These are phyloP conservation scores for Gonioctena quinquepunctata DNA, from an alignment of 1,140 invertebrate species.

Conservation along the genomic window DNA sequence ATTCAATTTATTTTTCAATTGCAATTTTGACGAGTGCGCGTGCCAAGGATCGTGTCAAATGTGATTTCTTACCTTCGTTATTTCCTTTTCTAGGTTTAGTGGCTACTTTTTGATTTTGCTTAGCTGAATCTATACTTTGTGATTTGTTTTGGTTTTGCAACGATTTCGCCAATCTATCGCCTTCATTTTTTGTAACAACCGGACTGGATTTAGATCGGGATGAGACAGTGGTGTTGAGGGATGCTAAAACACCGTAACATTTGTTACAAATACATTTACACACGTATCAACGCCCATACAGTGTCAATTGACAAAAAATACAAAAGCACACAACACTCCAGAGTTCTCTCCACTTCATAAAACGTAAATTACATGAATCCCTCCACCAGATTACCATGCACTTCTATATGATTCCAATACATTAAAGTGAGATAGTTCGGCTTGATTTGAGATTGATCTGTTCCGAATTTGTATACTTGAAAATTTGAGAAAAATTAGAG, in stretches of 20 bases:
- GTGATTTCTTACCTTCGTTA: conserved; percentile 47
- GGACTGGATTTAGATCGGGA: conserved; percentile 56
- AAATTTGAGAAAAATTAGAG: no score
- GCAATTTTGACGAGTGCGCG: conserved; percentile 33
- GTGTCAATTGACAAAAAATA: background rate
- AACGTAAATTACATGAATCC: no score
- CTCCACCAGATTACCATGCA: no score
- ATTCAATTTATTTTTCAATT: background rate
- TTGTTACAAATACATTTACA: conserved; percentile 39
- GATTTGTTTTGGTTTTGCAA: conserved; percentile 48
- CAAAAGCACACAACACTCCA: background rate
- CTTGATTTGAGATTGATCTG: no score
- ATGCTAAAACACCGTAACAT: conserved; percentile 56
- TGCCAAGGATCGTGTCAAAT: conserved; percentile 51
- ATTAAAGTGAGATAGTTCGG: no score
- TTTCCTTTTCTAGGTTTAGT: conserved; percentile 47
- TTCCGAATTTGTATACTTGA: no score
- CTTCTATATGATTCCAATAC: no score
- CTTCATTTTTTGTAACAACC: conserved; percentile 53
- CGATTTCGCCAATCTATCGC: conserved; percentile 53
- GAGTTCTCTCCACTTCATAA: no score
- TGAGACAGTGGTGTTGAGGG: conserved; percentile 55
- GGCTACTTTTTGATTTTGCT: conserved; percentile 44
- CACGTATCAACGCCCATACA: conserved; percentile 28
- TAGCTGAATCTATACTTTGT: conserved; percentile 45